A percentile compares a stretch with the other conserved stretches of the same genome.
These are phyloP conservation scores for Pristis pectinata DNA, from an alignment of 2,797 vertebrate genomes.

Conservation along the genomic window DNA sequence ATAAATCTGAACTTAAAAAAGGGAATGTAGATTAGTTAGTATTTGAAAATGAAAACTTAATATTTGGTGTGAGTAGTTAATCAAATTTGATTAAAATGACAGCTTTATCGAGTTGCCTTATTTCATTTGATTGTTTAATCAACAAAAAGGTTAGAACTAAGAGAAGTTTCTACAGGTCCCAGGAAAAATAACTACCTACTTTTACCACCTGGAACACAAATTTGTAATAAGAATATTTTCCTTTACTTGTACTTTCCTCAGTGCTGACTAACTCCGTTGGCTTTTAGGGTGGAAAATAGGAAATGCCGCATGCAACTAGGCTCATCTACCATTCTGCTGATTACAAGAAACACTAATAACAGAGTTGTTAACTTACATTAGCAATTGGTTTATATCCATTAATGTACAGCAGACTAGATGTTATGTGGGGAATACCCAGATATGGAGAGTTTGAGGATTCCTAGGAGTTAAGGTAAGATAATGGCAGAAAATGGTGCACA, in stretches of 20 bases:
- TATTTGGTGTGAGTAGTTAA: background rate
- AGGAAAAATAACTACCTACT: too few relatives aligned
- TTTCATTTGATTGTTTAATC: background rate
- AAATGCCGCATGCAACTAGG: background rate
- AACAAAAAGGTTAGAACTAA: background rate
- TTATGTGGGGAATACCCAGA: too few relatives aligned
- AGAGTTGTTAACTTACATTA: too few relatives aligned
- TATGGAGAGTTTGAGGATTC: too few relatives aligned
- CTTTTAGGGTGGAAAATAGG: background rate
- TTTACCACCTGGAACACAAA: background rate
- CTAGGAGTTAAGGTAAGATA: too few relatives aligned
- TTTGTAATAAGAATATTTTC: background rate
- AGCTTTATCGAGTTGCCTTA: background rate
- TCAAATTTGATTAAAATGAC: background rate
- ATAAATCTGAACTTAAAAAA: background rate
- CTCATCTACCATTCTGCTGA: background rate
- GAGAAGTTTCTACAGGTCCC: background rate
- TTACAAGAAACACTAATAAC: background rate
- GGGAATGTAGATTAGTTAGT: background rate
- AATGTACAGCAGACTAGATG: too few relatives aligned
- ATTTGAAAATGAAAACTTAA: background rate
- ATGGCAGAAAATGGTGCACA: too few relatives aligned
- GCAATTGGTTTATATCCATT: too few relatives aligned
- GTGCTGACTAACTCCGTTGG: background rate
- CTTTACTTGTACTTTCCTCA: background rate